Percentiles rank a stretch among this genome's conserved stretches.
Evolutionary conservation across 2,888 invertebrate species (phyloP).

Genomic region (Hydroisotoma schaefferi): DNA sequence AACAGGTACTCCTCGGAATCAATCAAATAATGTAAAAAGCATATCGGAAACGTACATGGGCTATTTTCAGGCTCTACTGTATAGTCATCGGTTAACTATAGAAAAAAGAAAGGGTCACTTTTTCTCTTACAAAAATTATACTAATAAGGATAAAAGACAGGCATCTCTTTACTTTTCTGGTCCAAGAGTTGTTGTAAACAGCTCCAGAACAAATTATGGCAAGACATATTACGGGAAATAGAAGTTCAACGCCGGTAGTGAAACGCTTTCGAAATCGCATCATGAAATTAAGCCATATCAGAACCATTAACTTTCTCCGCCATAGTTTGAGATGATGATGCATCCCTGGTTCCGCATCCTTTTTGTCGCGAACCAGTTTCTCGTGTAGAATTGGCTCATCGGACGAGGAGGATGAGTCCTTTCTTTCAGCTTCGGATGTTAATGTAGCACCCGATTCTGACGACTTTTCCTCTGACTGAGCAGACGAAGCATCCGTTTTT

Average conservation of each 20-base stretch:
- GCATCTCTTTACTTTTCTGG: too few relatives aligned
- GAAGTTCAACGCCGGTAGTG: conserved; percentile 17
- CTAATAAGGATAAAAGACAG: too few relatives aligned
- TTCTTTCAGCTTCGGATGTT: not conserved
- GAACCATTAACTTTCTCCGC: conserved; percentile 22
- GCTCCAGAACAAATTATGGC: too few relatives aligned
- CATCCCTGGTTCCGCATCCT: not conserved
- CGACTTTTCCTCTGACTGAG: not conserved
- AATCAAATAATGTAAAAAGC: too few relatives aligned
- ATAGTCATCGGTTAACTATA: not conserved
- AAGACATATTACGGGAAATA: conserved; percentile 18
- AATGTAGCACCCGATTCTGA: not conserved
- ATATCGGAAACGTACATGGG: not conserved
- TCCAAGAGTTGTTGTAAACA: too few relatives aligned
- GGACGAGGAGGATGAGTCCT: too few relatives aligned
- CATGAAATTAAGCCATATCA: conserved; percentile 28
- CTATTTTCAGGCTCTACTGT: not conserved
- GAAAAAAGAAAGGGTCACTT: too few relatives aligned
- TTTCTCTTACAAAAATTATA: too few relatives aligned
- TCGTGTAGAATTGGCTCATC: not conserved
- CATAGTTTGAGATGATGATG: conserved; percentile 17
- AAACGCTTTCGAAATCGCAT: conserved; percentile 18
- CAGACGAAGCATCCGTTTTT: not conserved
- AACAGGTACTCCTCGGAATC: not conserved
- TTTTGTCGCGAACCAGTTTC: not conserved